Percentiles rank a stretch among this genome's conserved stretches.
phyloP scores from a whole-genome alignment of 2,797 vertebrate species.

The Jordanella pulchra region DNA sequence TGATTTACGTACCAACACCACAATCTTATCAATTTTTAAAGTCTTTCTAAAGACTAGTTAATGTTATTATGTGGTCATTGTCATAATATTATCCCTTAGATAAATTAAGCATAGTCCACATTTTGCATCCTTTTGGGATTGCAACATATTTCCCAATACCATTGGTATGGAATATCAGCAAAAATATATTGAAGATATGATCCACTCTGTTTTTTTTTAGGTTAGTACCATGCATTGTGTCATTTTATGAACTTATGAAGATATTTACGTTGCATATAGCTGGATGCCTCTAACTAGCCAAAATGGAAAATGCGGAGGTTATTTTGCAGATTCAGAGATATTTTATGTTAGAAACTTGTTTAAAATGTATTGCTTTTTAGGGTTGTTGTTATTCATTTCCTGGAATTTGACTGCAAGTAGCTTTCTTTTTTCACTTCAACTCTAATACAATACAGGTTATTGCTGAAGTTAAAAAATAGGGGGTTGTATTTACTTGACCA shows the following conservation, averaged over 20 bases:
- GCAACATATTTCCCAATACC: too few species aligned
- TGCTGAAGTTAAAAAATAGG: conserved; percentile 12
- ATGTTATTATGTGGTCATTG: not conserved
- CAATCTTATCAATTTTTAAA: not conserved
- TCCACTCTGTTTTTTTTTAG: not conserved
- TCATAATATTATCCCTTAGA: not conserved
- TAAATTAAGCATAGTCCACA: not conserved
- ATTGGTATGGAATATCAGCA: not conserved
- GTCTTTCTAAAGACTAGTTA: not conserved
- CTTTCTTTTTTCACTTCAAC: conserved; percentile 2
- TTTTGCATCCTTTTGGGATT: not conserved
- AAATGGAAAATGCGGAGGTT: not conserved
- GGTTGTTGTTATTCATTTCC: not conserved
- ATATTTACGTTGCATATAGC: not conserved
- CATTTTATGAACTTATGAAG: not conserved
- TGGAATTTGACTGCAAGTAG: not conserved
- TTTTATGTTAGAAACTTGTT: not conserved
- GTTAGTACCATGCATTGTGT: not conserved
- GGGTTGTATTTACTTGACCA: not conserved
- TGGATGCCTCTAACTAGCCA: not conserved
- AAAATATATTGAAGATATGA: not conserved
- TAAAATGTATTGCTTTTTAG: not conserved
- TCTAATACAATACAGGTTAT: not conserved
- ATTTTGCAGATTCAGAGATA: not conserved
- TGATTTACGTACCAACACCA: not conserved